phyloP scores from a whole-genome alignment of 1,140 invertebrate genomes.

The Euschistus heros region DNA sequence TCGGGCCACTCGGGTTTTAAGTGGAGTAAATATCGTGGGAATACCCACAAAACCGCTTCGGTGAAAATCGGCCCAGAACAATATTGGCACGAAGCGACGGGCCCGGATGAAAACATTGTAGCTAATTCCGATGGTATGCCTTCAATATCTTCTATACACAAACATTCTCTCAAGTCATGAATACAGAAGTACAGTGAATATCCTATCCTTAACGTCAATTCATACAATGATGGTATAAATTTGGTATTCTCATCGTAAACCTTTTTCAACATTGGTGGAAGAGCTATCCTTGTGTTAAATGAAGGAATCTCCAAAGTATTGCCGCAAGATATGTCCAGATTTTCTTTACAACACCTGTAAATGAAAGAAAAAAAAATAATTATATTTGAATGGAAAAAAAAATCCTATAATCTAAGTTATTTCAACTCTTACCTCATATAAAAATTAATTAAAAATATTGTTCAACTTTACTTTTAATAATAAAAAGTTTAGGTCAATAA shows the following conservation, averaged over 20 bases:
- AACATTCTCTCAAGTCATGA: neutral
- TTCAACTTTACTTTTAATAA: neutral
- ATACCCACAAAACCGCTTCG: slow-evolving; percentile 4
- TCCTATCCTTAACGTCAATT: neutral
- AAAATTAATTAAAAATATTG: neutral
- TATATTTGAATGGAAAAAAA: neutral
- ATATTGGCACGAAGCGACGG: neutral
- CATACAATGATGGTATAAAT: slow-evolving; percentile 4
- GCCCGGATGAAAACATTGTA: neutral
- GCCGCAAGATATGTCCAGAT: neutral
- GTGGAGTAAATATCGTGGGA: neutral
- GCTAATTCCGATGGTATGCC: neutral
- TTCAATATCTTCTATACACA: neutral
- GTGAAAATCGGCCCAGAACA: neutral
- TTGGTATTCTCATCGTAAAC: neutral
- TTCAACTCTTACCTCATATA: neutral
- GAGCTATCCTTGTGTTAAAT: neutral
- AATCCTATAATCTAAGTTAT: neutral
- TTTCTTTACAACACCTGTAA: neutral
- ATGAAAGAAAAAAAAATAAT: neutral
- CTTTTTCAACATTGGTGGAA: neutral
- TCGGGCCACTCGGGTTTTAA: neutral
- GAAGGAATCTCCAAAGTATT: neutral
- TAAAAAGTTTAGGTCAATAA: neutral
- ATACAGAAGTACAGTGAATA: neutral